phyloP scores from a whole-genome alignment of 2,113 vertebrate species.

The Nestor notabilis region DNA sequence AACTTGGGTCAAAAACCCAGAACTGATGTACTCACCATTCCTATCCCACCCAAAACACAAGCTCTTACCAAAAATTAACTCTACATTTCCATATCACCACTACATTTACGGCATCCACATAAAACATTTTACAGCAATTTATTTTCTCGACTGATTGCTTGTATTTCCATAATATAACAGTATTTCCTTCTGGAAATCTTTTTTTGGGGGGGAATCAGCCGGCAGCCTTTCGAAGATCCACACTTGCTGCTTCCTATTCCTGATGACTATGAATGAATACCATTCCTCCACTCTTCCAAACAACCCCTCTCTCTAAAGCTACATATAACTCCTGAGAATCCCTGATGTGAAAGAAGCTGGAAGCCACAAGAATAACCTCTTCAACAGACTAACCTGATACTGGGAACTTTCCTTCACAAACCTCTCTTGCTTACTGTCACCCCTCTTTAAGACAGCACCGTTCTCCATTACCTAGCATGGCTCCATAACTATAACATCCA shows the following conservation, averaged over 20 bases:
- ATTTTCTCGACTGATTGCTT: neutral
- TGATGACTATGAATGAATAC: fast-evolving
- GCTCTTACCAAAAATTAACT: constrained; percentile 4
- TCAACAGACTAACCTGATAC: neutral
- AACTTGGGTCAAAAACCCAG: neutral
- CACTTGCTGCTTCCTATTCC: neutral
- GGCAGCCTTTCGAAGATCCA: neutral
- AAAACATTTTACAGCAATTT: neutral
- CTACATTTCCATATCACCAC: neutral
- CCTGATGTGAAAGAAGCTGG: neutral
- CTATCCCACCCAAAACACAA: constrained; percentile 12
- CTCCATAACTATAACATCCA: neutral
- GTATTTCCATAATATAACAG: neutral
- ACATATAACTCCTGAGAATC: neutral
- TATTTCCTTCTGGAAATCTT: neutral
- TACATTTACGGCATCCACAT: neutral
- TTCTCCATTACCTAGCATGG: neutral
- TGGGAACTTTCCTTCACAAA: neutral
- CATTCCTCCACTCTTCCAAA: neutral
- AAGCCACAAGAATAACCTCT: neutral
- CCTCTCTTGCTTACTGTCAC: neutral
- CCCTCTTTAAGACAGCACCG: neutral
- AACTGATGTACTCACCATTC: neutral
- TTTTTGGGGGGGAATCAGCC: neutral
- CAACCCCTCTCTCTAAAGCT: neutral